Evolutionary conservation across 2,888 invertebrate species (phyloP).

Genomic region (Leptinotarsa haldemani): DNA sequence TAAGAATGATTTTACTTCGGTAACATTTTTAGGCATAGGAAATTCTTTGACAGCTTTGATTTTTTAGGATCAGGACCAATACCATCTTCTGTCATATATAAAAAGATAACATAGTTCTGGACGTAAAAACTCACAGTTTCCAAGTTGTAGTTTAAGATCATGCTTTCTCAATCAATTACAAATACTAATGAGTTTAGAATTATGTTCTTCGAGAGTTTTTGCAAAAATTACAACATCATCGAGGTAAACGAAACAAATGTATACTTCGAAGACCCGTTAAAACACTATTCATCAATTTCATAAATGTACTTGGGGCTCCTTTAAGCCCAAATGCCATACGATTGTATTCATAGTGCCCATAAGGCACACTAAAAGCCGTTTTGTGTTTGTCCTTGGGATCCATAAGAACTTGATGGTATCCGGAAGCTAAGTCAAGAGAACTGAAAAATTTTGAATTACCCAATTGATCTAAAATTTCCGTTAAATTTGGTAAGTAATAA

Average conservation of each 20-base stretch:
- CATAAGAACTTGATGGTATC: no score
- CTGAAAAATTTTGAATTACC: neutral
- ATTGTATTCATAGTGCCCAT: no score
- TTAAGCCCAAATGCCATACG: no score
- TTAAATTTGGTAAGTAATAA: neutral
- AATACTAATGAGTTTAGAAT: neutral
- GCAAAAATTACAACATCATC: neutral
- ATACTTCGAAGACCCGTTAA: neutral
- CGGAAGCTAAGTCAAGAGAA: neutral
- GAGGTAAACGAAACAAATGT: conserved; percentile 11
- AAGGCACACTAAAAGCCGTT: no score
- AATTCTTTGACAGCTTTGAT: neutral
- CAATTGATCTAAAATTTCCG: neutral
- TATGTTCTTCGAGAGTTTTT: conserved; percentile 8
- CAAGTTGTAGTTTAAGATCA: neutral
- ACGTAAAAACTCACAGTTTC: neutral
- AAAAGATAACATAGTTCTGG: conserved; percentile 28
- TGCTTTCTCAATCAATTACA: neutral
- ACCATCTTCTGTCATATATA: conserved; percentile 35
- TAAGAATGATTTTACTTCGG: conserved; percentile 6
- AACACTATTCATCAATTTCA: neutral
- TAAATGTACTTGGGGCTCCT: no score
- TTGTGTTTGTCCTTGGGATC: no score
- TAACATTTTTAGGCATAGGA: conserved; percentile 2
- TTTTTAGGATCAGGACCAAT: neutral